A percentile compares a stretch with the other conserved stretches of the same genome.
phyloP scores from a whole-genome alignment of 2,888 invertebrate species.

The Drosophila diplacantha region DNA sequence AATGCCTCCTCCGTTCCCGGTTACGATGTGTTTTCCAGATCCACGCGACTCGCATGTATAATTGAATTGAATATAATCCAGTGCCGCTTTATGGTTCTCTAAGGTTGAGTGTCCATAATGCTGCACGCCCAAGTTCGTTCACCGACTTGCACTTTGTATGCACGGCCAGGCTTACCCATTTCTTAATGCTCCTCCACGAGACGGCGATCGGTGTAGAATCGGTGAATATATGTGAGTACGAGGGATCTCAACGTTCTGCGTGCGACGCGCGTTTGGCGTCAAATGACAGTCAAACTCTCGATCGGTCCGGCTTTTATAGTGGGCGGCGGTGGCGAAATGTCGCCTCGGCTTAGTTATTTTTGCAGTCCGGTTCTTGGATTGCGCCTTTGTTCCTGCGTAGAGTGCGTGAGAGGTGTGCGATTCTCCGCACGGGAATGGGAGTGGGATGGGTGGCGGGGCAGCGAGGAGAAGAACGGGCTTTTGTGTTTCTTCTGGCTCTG shows the following conservation, averaged over 20 bases:
- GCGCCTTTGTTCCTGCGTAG: slow-evolving; percentile 70
- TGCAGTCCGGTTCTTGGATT: slow-evolving; percentile 61
- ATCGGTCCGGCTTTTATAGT: slow-evolving; percentile 62
- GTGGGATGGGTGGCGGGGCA: slow-evolving; percentile 4
- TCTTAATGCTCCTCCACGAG: slow-evolving; percentile 36
- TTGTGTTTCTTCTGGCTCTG: slow-evolving; percentile 32
- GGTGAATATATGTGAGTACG: slow-evolving; percentile 11
- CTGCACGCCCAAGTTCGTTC: slow-evolving; percentile 58
- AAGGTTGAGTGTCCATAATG: slow-evolving; percentile 66
- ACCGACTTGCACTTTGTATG: slow-evolving; percentile 62
- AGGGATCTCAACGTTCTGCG: slow-evolving; percentile 32
- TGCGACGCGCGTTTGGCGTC: slow-evolving; percentile 59
- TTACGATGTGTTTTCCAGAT: slow-evolving; percentile 48
- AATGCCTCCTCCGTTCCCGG: slow-evolving; percentile 18
- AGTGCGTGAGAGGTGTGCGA: slow-evolving; percentile 56
- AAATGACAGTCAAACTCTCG: slow-evolving; percentile 64
- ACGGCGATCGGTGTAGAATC: slow-evolving; percentile 8
- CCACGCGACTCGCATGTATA: slow-evolving; percentile 50
- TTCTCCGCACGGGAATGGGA: slow-evolving; percentile 28
- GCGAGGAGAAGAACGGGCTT: slow-evolving; percentile 17
- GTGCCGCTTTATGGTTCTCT: slow-evolving; percentile 48
- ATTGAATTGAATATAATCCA: slow-evolving; percentile 16
- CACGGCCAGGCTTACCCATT: slow-evolving; percentile 65
- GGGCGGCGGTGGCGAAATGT: slow-evolving; percentile 38
- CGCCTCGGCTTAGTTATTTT: slow-evolving; percentile 13